These are phyloP conservation scores for Tiphia femorata DNA, from an alignment of 2,888 invertebrate species.

Conservation along the genomic window DNA sequence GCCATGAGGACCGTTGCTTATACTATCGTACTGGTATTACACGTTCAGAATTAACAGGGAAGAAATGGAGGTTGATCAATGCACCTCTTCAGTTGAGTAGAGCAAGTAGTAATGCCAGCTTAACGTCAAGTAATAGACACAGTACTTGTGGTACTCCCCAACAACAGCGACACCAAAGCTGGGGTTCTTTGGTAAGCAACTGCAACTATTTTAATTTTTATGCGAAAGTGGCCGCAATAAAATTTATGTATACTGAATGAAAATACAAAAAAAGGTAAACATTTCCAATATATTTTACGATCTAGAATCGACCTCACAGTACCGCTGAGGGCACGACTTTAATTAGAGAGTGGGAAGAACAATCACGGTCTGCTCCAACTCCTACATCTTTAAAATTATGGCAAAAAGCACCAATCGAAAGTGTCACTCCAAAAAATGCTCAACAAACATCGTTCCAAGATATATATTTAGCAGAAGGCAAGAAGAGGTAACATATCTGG, in stretches of 20 bases:
- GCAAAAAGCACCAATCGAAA: conserved; percentile 56
- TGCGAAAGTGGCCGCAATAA: background rate
- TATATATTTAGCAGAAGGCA: conserved; percentile 55
- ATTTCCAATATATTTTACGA: background rate
- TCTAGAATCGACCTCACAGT: conserved; percentile 71
- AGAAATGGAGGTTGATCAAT: conserved; percentile 86
- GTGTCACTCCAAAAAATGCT: conserved; percentile 41
- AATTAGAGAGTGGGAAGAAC: conserved; percentile 78
- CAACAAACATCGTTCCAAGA: conserved; percentile 61
- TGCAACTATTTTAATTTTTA: background rate
- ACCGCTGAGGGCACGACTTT: conserved; percentile 73
- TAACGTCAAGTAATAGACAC: conserved; percentile 66
- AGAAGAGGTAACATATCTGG: conserved; percentile 48
- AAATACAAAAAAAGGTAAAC: background rate
- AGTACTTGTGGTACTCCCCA: conserved; percentile 65
- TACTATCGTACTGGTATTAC: conserved; percentile 86
- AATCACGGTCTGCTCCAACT: conserved; percentile 80
- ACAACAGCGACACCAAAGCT: conserved; percentile 77
- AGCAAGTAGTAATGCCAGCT: conserved; percentile 84
- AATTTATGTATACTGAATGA: background rate
- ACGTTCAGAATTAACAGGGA: conserved; percentile 83
- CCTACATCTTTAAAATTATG: conserved; percentile 74
- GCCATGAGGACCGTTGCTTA: conserved; percentile 83
- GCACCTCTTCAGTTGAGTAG: conserved; percentile 87
- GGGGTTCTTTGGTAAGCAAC: conserved; percentile 72